These are phyloP conservation scores for Lutra lutra DNA, from an alignment of 2,797 vertebrate species.

Conservation along the genomic window DNA sequence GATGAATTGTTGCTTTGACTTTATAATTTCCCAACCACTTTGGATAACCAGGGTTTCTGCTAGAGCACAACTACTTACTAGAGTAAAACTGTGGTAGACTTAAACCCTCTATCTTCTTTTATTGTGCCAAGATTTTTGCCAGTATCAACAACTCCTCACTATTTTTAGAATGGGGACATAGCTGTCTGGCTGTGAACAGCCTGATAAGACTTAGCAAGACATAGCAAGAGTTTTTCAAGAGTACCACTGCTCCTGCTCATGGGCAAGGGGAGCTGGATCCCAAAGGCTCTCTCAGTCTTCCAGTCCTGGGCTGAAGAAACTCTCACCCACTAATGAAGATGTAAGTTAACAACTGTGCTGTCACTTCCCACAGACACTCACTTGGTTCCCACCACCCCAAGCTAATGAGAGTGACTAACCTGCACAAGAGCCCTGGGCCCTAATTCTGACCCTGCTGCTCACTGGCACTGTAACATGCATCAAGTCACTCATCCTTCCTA, in stretches of 20 bases:
- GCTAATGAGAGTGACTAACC: background rate
- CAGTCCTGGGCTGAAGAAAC: background rate
- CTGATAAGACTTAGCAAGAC: background rate
- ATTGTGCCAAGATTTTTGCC: slow-evolving; percentile 23
- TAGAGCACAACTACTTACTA: slow-evolving; percentile 33
- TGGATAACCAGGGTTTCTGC: slow-evolving; percentile 36
- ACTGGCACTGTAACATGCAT: background rate
- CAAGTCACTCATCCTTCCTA: background rate
- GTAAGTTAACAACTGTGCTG: background rate
- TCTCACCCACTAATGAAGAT: background rate
- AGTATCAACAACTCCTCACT: slow-evolving; percentile 24
- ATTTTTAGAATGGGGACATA: slow-evolving; percentile 47
- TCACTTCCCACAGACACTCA: background rate
- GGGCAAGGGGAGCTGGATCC: rapidly evolving
- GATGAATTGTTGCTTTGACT: slow-evolving; percentile 41
- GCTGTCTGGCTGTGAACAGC: background rate
- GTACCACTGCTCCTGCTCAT: background rate
- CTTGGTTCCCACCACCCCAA: background rate
- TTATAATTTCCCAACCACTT: slow-evolving; percentile 60
- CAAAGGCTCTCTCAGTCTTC: background rate
- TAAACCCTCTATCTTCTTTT: background rate
- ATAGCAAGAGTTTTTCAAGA: background rate
- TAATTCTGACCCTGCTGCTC: too few relatives aligned
- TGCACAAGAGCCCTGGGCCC: too few relatives aligned
- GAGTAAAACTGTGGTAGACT: slow-evolving; percentile 8